Evolutionary conservation across 1,140 invertebrate genomes (phyloP).

Genomic region (Danaus melanippus): DNA sequence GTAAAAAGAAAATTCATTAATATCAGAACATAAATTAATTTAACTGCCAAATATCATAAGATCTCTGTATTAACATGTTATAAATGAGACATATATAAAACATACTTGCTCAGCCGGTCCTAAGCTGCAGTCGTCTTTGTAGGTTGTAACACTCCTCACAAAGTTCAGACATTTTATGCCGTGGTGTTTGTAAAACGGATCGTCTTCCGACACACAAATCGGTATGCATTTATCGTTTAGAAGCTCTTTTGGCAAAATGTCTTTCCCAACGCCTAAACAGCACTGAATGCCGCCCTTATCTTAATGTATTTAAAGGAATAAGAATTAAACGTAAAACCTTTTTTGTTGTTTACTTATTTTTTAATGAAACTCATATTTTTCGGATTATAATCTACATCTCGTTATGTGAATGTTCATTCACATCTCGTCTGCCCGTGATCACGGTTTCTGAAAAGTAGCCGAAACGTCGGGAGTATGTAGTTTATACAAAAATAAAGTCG

Average conservation of each 20-base stretch:
- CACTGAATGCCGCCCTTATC: conserved; percentile 72
- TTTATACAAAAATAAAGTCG: too few species aligned
- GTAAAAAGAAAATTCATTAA: too few species aligned
- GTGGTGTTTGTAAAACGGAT: conserved; percentile 74
- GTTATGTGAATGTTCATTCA: too few species aligned
- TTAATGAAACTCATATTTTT: too few species aligned
- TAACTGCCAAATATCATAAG: too few species aligned
- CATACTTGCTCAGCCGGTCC: conserved; percentile 83
- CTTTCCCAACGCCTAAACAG: conserved; percentile 60
- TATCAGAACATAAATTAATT: too few species aligned
- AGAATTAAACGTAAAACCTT: conserved; percentile 8
- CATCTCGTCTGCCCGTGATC: too few species aligned
- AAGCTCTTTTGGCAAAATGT: conserved; percentile 46
- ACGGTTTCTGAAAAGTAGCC: too few species aligned
- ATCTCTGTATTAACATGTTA: too few species aligned
- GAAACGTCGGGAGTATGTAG: too few species aligned
- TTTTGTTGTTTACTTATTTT: conserved; percentile 14
- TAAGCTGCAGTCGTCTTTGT: conserved; percentile 80
- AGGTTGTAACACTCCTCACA: conserved; percentile 73
- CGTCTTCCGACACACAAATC: conserved; percentile 76
- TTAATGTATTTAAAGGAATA: conserved; percentile 18
- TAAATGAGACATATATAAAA: too few species aligned
- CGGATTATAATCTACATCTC: too few species aligned
- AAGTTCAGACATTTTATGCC: conserved; percentile 77
- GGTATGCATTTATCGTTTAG: conserved; percentile 75